These are phyloP conservation scores for Prorops nasuta DNA, from an alignment of 1,140 invertebrate species.

Conservation along the genomic window DNA sequence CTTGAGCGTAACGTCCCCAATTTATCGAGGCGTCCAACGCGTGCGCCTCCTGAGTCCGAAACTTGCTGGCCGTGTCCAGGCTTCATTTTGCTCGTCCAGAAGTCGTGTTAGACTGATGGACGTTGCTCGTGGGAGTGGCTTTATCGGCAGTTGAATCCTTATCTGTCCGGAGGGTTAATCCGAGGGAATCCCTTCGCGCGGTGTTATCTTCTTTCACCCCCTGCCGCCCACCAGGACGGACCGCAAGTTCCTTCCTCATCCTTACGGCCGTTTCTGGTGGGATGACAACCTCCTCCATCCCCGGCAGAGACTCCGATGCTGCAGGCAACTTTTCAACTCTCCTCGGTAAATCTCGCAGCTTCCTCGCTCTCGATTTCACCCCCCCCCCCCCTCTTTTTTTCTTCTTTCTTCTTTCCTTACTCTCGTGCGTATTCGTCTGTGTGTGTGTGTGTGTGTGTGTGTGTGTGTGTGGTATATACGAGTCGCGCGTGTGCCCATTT, in stretches of 20 bases:
- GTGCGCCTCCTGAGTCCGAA: no score
- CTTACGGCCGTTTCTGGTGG: not conserved
- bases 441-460: not conserved
- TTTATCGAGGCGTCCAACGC: no score
- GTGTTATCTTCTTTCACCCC: conserved; percentile 31
- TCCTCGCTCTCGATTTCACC: conserved; percentile 5
- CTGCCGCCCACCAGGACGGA: not conserved
- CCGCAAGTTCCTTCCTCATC: not conserved
- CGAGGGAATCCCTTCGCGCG: conserved; percentile 35
- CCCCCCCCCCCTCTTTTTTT: not conserved
- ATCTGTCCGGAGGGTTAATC: conserved; percentile 41
- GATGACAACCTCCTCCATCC: conserved; percentile 5
- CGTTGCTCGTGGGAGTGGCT: conserved; percentile 15
- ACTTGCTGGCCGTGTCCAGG: no score
- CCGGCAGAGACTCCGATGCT: not conserved
- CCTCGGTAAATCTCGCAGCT: conserved; percentile 30
- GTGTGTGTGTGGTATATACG: not conserved
- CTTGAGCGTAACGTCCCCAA: no score
- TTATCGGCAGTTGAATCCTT: conserved; percentile 30
- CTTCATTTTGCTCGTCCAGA: no score
- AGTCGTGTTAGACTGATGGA: conserved; percentile 15
- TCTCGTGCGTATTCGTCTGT: not conserved
- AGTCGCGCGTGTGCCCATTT: not conserved
- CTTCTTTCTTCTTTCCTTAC: not conserved
- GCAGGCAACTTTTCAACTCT: conserved; percentile 32